Evolutionary conservation across 2,113 vertebrate genomes (phyloP).

Genomic region (Melanocharis versteri): DNA sequence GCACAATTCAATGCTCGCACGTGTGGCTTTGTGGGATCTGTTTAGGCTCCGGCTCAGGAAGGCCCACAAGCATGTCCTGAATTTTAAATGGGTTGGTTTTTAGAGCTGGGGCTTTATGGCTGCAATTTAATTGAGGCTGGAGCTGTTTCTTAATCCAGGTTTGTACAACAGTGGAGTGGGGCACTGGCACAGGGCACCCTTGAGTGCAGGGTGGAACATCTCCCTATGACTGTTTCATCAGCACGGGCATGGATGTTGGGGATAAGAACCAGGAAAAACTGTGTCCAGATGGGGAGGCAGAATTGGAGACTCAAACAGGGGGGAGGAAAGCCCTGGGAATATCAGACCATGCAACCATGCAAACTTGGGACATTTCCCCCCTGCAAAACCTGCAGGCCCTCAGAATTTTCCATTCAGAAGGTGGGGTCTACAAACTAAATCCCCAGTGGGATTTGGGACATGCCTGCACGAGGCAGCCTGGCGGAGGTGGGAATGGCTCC

Average conservation of each 20-base stretch:
- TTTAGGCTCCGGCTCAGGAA: background rate
- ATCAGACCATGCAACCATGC: background rate
- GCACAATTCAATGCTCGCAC: background rate
- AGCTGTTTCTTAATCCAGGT: background rate
- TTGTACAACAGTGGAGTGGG: background rate
- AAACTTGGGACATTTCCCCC: background rate
- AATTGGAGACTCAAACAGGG: background rate
- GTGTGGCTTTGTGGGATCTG: background rate
- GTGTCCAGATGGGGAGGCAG: fast-evolving
- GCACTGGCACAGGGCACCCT: background rate
- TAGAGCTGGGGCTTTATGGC: background rate
- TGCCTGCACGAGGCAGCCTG: background rate
- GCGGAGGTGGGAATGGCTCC: background rate
- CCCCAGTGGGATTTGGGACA: background rate
- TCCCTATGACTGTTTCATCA: background rate
- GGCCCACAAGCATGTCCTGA: background rate
- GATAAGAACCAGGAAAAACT: background rate
- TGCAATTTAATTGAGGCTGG: background rate
- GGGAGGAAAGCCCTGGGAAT: background rate
- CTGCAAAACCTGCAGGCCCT: background rate
- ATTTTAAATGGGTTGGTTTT: background rate
- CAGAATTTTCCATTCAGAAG: background rate
- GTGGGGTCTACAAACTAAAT: background rate
- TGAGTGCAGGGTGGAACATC: background rate
- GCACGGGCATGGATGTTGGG: background rate